Base-by-base conservation (phyloP, 1,140 invertebrate genomes). In the Ctenoplectra terminalis region DNA sequence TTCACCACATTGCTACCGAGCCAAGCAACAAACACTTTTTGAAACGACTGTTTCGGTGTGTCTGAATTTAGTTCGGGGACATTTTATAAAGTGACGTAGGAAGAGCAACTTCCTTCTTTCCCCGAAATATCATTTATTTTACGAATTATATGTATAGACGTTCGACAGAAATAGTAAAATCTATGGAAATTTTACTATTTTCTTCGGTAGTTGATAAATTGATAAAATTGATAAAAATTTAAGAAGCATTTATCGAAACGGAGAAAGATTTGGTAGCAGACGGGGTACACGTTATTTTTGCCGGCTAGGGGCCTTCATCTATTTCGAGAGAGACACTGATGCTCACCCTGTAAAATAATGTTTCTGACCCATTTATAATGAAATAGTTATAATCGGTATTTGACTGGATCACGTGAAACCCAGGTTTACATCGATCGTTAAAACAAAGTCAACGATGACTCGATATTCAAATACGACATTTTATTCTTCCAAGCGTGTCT, bases 361-460 rank as follows among this genome's bases (percentile, higher is more conserved):
- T 92, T 92, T 89, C 89, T 91, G 92, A 93, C 91, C 91, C 89
- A 92, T 92, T 93, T 93, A 87, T 92, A 88, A 92, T 92, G 85
- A 88, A 86, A 87, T 88, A 87, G 11, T 34, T 52, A 37, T 37
- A 72, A 69, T 69, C 29, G 50, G 4, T 40, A 8, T 56, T 15
- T 6, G 5, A 43, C 3, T 6, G 5, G 50, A 23, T n/a, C 23
- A 13, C 11, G 23, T 7, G 20, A 40, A 50, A 50, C 23, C 11
- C 1, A 56, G 1, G 15, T 20, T 40, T 13, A 8, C 34, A 54
- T 54, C 34, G 67, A 43, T 40, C 69, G 50, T 56, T 69, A 2
- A 2, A 40, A 40, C 13, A 43, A 61, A 50, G 20, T 29, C 46
- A 48, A 72, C 50, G 56, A 15, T 17, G 5, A 17, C 17, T 26